Evolutionary conservation across 2,888 invertebrate species (phyloP).

Genomic region (Pollenia angustigena): DNA sequence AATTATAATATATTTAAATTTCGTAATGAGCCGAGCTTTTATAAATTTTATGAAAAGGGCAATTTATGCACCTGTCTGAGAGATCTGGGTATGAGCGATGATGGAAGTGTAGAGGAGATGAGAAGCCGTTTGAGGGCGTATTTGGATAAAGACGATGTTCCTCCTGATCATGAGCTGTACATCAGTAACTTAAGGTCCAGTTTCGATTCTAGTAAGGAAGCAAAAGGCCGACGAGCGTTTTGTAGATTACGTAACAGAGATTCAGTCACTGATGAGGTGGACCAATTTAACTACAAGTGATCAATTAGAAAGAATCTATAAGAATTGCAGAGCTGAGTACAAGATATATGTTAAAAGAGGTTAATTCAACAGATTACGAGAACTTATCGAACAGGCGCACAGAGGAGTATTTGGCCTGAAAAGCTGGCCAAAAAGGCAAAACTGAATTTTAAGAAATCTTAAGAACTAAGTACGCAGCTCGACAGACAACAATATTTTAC

Average conservation of each 20-base stretch:
- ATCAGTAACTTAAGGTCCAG: background rate
- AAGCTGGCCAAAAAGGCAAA: no score
- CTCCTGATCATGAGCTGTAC: background rate
- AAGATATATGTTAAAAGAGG: no score
- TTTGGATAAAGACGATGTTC: background rate
- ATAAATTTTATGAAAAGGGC: conserved; percentile 18
- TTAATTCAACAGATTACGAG: background rate
- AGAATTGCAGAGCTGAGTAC: no score
- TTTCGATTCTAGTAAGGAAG: background rate
- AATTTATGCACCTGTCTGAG: background rate
- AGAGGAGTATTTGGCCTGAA: no score
- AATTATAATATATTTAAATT: no score
- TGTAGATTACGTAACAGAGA: conserved; percentile 1
- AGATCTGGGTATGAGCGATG: conserved; percentile 3
- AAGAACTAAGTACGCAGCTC: no score
- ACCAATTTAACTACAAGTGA: background rate
- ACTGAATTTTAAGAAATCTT: no score
- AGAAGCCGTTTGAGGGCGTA: background rate
- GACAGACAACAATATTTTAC: no score
- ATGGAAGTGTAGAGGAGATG: conserved; percentile 20
- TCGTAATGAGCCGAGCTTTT: conserved; percentile 9
- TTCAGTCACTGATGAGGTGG: background rate
- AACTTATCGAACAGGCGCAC: no score
- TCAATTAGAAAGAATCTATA: conserved; percentile 5
- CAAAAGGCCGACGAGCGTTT: background rate